These are phyloP conservation scores for Listronotus oregonensis DNA, from an alignment of 1,140 invertebrate genomes.

Conservation along the genomic window DNA sequence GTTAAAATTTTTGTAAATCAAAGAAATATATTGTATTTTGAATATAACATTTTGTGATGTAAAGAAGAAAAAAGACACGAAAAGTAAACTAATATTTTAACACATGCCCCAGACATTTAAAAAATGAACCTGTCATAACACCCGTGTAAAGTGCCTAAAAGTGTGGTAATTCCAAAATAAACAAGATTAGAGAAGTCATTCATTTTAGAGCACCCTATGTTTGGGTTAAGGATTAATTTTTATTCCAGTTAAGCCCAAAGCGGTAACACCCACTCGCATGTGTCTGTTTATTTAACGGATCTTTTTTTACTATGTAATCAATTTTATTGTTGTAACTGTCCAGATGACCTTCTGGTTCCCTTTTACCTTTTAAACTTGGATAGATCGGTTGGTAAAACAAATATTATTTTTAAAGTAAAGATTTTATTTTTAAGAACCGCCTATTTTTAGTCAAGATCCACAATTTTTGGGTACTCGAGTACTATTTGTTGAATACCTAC, in stretches of 20 bases:
- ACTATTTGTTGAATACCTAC: too few relatives aligned
- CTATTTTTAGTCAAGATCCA: too few relatives aligned
- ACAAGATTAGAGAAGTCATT: constrained; percentile 29
- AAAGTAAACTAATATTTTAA: constrained; percentile 1
- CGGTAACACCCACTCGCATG: constrained; percentile 2
- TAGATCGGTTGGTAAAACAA: too few relatives aligned
- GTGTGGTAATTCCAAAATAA: constrained; percentile 32
- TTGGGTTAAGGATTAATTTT: constrained; percentile 32
- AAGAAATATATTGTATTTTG: too few relatives aligned
- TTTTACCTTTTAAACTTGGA: too few relatives aligned
- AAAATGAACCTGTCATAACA: constrained; percentile 29
- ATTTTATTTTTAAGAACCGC: too few relatives aligned
- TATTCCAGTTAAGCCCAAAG: constrained; percentile 21
- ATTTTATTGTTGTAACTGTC: constrained; percentile 1
- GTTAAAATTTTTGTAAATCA: too few relatives aligned
- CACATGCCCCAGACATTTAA: constrained; percentile 13
- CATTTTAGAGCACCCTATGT: constrained; percentile 20
- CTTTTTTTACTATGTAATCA: constrained; percentile 9
- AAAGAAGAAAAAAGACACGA: too few relatives aligned
- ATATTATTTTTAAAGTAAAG: too few relatives aligned
- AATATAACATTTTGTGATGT: too few relatives aligned
- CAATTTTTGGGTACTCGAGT: too few relatives aligned
- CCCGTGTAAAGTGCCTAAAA: constrained; percentile 27
- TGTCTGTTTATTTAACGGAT: constrained; percentile 21
- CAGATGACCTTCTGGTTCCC: too few relatives aligned